Conservation (phyloP, 2,113 vertebrate species). For the Syngnathus floridae region DNA sequence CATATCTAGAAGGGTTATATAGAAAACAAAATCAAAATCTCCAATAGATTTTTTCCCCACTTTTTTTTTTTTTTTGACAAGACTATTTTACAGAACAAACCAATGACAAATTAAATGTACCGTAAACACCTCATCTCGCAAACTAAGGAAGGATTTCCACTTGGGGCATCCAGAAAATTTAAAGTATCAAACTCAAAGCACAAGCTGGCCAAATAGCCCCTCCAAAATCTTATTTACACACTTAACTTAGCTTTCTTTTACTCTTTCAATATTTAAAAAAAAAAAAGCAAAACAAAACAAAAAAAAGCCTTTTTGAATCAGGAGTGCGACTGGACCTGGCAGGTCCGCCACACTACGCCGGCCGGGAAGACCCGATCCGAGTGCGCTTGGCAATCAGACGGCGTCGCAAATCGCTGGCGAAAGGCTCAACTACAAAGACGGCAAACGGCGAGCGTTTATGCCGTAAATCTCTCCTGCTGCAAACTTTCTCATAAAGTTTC, state of each 20-base stretch:
- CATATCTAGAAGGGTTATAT: conserved; percentile 75
- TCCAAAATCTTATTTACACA: conserved; percentile 89
- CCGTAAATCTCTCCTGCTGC: conserved; percentile 86
- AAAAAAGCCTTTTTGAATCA: neutral
- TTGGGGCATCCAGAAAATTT: neutral
- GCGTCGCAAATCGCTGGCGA: neutral
- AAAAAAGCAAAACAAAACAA: too few species aligned
- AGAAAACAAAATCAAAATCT: conserved; percentile 65
- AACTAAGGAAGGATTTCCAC: conserved; percentile 78
- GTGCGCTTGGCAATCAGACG: neutral
- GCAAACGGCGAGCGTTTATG: conserved; percentile 82
- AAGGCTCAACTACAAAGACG: conserved; percentile 84
- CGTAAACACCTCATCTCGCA: conserved; percentile 52
- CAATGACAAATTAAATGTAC: neutral
- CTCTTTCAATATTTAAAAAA: neutral
- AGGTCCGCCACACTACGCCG: too few species aligned
- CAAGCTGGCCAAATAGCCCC: conserved; percentile 63
- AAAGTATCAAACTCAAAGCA: conserved; percentile 65
- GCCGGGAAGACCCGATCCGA: neutral
- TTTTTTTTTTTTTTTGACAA: conserved; percentile 69
- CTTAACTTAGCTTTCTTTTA: neutral
- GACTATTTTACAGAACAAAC: conserved; percentile 94
- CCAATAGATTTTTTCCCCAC: conserved; percentile 67
- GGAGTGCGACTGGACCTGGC: neutral
- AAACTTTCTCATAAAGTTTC: conserved; percentile 96